phyloP scores from a whole-genome alignment of 2,113 vertebrate genomes.

The Calidris pugnax region DNA sequence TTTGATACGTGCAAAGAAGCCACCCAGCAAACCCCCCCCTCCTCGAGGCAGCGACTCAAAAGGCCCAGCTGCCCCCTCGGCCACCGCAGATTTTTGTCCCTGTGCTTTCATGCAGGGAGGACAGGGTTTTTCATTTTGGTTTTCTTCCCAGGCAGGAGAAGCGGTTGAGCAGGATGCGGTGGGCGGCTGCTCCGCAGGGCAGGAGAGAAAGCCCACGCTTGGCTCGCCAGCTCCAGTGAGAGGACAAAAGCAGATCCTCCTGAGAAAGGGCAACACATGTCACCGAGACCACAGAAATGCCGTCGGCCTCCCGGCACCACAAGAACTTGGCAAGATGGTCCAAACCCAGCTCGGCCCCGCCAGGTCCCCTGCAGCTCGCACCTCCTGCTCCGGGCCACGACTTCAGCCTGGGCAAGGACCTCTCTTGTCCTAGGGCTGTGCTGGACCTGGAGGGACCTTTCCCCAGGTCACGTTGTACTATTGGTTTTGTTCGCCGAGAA shows the following conservation, averaged over 20 bases:
- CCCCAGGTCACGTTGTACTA: accelerated
- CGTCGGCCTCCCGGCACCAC: neutral
- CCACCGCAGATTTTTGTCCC: neutral
- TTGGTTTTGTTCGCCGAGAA: neutral
- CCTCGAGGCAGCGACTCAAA: neutral
- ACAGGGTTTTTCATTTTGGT: neutral
- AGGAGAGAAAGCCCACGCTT: neutral
- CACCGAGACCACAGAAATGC: neutral
- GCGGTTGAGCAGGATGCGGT: neutral
- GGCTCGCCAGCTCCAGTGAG: neutral
- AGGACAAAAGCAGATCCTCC: neutral
- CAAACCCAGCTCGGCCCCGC: neutral
- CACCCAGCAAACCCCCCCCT: accelerated
- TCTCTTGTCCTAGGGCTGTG: accelerated
- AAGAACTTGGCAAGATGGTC: neutral
- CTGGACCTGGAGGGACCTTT: neutral
- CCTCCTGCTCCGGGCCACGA: neutral
- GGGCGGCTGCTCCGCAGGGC: neutral
- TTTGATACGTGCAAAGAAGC: neutral
- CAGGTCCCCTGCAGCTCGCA: accelerated
- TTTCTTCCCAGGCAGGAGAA: neutral
- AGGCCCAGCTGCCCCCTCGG: neutral
- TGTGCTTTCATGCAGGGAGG: neutral
- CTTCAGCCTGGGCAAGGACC: neutral
- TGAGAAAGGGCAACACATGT: neutral